Conservation (phyloP, 2,113 vertebrate species). For the Gopherus flavomarginatus region DNA sequence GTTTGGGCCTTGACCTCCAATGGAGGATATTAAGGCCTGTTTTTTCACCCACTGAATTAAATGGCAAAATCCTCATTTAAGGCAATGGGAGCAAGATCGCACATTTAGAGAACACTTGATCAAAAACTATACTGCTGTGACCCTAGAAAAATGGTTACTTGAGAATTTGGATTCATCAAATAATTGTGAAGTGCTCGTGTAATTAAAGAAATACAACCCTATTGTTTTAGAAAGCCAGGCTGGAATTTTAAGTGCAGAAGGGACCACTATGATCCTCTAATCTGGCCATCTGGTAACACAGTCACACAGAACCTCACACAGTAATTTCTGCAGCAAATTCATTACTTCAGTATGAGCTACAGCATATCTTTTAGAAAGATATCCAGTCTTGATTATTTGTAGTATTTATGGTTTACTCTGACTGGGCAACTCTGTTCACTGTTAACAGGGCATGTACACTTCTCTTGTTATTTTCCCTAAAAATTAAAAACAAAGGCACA, state of each 20-base stretch:
- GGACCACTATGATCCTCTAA: not conserved
- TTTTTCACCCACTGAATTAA: not conserved
- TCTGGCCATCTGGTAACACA: not conserved
- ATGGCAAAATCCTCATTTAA: not conserved
- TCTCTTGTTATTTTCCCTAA: not conserved
- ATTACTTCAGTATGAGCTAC: not conserved
- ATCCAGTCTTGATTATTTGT: not conserved
- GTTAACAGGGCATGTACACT: not conserved
- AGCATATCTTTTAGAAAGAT: not conserved
- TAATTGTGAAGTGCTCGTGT: not conserved
- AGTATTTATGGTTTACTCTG: not conserved
- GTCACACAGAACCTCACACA: not conserved
- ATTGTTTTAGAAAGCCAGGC: not conserved
- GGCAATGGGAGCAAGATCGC: not conserved
- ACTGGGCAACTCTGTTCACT: not conserved
- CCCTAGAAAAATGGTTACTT: not conserved
- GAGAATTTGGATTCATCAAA: not conserved
- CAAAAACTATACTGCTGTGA: not conserved
- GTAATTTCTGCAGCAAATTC: not conserved
- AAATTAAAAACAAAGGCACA: not conserved
- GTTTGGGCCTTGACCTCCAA: not conserved
- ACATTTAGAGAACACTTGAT: not conserved
- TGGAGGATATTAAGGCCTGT: not conserved
- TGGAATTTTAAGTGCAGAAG: slow-evolving; percentile 9
- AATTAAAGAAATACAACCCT: not conserved